phyloP scores from a whole-genome alignment of 2,113 vertebrate species.

The Synchiropus splendidus region DNA sequence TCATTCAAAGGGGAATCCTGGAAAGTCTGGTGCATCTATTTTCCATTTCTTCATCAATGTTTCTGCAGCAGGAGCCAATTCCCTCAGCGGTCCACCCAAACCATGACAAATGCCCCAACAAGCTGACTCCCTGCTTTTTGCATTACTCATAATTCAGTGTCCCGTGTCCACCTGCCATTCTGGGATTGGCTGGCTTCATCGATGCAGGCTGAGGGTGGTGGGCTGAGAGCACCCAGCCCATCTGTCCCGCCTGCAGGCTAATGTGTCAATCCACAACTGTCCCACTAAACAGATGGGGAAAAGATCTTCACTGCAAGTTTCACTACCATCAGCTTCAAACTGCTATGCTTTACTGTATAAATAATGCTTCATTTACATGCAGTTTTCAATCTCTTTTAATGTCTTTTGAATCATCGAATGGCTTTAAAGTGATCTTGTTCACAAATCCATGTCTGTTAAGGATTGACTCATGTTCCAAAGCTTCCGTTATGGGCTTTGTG shows the following conservation, averaged over 20 bases:
- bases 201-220: constrained; percentile 14
- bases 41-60: constrained; percentile 5
- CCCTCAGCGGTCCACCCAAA: constrained; percentile 19
- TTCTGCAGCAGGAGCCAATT: constrained; percentile 4
- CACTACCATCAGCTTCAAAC: too few species aligned
- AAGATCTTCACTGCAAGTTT: constrained; percentile 1
- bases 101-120: constrained; percentile 34
- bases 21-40: not conserved
- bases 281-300: constrained; percentile 17
- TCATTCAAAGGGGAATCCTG: too few species aligned
- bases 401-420: too few species aligned
- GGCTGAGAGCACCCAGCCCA: constrained; percentile 25
- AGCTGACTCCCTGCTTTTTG: constrained; percentile 54
- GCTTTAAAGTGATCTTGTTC: too few species aligned
- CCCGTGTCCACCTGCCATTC: constrained; percentile 29
- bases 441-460: too few species aligned
- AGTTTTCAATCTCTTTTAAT: too few species aligned
- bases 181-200: constrained; percentile 31
- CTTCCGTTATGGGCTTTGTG: too few species aligned
- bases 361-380: too few species aligned
- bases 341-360: too few species aligned
- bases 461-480: too few species aligned
- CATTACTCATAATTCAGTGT: constrained; percentile 51
- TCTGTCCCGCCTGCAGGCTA: constrained; percentile 44
- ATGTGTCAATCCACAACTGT: constrained; percentile 29